Evolutionary conservation across 1,140 invertebrate species (phyloP).

Genomic region (Xylocopa sonorina): DNA sequence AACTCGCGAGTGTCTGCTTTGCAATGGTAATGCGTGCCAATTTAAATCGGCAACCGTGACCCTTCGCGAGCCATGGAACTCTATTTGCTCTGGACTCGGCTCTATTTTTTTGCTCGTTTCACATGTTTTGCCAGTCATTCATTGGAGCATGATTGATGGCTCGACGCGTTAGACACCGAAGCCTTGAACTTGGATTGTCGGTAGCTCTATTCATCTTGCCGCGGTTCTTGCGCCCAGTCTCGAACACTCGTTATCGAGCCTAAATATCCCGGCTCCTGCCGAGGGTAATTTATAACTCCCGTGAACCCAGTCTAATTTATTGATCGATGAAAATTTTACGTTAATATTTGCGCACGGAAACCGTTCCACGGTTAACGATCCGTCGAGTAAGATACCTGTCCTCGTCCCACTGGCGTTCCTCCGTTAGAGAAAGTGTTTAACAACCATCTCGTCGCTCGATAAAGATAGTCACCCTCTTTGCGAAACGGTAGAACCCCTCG

Average conservation of each 20-base stretch:
- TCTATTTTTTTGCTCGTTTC: slow-evolving; percentile 12
- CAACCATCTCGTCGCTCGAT: too few species aligned
- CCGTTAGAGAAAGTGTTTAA: not conserved
- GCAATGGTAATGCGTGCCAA: slow-evolving; percentile 34
- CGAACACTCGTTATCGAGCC: not conserved
- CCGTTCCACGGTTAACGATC: not conserved
- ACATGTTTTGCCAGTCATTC: not conserved
- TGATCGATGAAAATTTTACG: not conserved
- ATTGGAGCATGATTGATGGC: slow-evolving; percentile 15
- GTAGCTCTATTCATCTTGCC: slow-evolving; percentile 1
- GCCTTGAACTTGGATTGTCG: slow-evolving; percentile 33
- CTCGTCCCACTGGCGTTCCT: not conserved
- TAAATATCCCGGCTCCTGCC: slow-evolving; percentile 10
- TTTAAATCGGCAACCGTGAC: slow-evolving; percentile 6
- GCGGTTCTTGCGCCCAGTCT: not conserved
- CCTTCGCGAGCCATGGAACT: not conserved
- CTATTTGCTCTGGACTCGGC: not conserved
- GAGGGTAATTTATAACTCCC: not conserved
- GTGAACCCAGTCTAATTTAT: not conserved
- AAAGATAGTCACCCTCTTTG: too few species aligned
- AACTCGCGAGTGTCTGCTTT: slow-evolving; percentile 10
- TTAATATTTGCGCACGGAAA: not conserved
- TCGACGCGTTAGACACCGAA: not conserved
- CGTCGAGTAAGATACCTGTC: not conserved
- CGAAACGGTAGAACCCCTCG: not conserved